These are phyloP conservation scores for Mythimna lalbum DNA, from an alignment of 2,888 invertebrate genomes.

Conservation along the genomic window DNA sequence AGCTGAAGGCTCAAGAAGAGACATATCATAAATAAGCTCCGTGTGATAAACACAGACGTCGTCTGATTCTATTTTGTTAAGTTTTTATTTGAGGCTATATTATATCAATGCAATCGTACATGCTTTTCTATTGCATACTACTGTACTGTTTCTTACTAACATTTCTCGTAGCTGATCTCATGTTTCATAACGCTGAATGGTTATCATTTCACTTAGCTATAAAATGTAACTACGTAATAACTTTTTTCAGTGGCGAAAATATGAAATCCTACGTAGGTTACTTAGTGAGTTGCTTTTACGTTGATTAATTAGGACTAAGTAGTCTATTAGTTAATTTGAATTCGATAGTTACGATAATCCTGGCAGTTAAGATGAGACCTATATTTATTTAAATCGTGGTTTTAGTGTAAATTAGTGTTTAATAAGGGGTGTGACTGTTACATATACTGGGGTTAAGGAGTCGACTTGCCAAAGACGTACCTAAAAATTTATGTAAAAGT, in stretches of 20 bases:
- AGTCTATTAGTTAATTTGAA: slow-evolving; percentile 65
- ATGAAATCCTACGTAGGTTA: slow-evolving; percentile 58
- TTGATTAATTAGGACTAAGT: slow-evolving; percentile 68
- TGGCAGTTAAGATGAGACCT: slow-evolving; percentile 61
- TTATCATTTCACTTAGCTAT: slow-evolving; percentile 57
- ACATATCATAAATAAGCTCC: slow-evolving; percentile 83
- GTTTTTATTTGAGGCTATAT: slow-evolving; percentile 71
- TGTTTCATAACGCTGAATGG: slow-evolving; percentile 48
- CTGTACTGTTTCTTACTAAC: slow-evolving; percentile 47
- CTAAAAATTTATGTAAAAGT: slow-evolving; percentile 76
- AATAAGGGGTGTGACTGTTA: slow-evolving; percentile 57
- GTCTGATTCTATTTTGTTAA: slow-evolving; percentile 69
- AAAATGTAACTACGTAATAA: slow-evolving; percentile 39
- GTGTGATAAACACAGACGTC: slow-evolving; percentile 73
- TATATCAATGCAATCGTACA: slow-evolving; percentile 66
- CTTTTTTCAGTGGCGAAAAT: slow-evolving; percentile 50
- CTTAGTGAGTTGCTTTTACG: slow-evolving; percentile 42
- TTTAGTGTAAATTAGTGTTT: slow-evolving; percentile 61
- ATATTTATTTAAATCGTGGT: slow-evolving; percentile 66
- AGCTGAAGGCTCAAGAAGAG: slow-evolving; percentile 85
- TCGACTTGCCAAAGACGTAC: slow-evolving; percentile 83
- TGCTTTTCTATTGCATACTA: slow-evolving; percentile 50
- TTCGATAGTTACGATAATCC: slow-evolving; percentile 57
- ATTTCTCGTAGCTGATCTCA: slow-evolving; percentile 65
- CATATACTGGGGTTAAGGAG: slow-evolving; percentile 66